Evolutionary conservation across 2,797 vertebrate species (phyloP).

Genomic region (Ispidina lecontei): DNA sequence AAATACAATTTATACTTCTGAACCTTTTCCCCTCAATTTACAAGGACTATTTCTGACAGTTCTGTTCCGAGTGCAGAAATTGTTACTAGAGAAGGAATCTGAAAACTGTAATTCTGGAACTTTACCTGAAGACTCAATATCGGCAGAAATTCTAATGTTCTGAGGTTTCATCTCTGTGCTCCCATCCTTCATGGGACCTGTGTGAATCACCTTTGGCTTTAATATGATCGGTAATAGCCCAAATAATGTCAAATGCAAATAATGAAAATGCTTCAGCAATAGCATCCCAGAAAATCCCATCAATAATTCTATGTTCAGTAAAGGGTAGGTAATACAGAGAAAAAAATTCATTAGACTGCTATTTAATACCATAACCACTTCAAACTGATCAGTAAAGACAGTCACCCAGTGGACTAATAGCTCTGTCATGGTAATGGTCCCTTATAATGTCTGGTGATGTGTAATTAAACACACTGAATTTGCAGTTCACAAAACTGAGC

Average conservation of each 20-base stretch:
- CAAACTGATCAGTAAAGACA: background rate
- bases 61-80: background rate
- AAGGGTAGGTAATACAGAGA: background rate
- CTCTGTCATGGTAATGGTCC: accelerated
- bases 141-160: background rate
- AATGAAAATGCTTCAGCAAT: background rate
- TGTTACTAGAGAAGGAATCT: background rate
- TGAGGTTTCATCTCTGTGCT: background rate
- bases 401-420: background rate
- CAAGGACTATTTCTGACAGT: background rate
- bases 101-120: background rate
- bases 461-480: background rate
- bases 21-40: conserved; percentile 3
- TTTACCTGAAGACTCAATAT: background rate
- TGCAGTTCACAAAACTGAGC: background rate
- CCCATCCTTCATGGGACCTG: background rate
- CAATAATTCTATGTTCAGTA: background rate
- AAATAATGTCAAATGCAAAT: background rate
- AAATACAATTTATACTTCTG: conserved; percentile 49
- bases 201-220: background rate
- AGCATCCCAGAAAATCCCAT: background rate
- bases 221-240: background rate
- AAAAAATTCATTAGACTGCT: background rate
- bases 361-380: background rate
- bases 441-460: background rate